phyloP scores from a whole-genome alignment of 2,888 invertebrate species.

The Mactromeris polynyma region DNA sequence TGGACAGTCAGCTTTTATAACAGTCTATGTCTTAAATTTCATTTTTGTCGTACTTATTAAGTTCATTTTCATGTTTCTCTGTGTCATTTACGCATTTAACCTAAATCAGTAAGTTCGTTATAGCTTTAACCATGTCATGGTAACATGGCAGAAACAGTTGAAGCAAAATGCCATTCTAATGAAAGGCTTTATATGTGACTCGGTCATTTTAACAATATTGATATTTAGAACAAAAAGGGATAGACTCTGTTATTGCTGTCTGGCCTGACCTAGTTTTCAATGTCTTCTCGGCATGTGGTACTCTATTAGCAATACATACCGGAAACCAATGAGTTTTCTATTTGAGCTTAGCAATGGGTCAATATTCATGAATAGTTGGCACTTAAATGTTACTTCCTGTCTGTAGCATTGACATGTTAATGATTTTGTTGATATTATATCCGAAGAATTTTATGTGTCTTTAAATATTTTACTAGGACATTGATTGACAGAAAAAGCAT shows the following conservation, averaged over 20 bases:
- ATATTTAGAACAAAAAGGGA: too few species aligned
- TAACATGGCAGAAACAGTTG: neutral
- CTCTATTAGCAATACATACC: neutral
- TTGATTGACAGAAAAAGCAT: neutral
- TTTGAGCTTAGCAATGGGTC: neutral
- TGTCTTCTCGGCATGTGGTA: neutral
- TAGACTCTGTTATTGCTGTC: too few species aligned
- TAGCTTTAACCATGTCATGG: too few species aligned
- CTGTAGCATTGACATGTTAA: neutral
- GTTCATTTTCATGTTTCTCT: neutral
- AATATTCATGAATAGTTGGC: neutral
- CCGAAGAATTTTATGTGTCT: neutral
- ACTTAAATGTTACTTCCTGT: neutral
- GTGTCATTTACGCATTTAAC: neutral
- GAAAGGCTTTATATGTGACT: neutral
- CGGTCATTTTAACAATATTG: neutral
- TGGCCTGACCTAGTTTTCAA: neutral
- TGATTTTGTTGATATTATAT: neutral
- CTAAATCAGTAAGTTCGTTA: neutral
- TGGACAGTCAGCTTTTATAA: too few species aligned
- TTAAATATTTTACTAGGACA: neutral
- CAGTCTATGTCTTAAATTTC: too few species aligned
- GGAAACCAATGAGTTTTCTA: neutral
- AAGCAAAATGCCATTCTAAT: neutral
- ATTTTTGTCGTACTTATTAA: neutral